Percentiles rank a stretch among this genome's conserved stretches.
phyloP scores from a whole-genome alignment of 2,797 vertebrate genomes.

The Pteropus rufus region DNA sequence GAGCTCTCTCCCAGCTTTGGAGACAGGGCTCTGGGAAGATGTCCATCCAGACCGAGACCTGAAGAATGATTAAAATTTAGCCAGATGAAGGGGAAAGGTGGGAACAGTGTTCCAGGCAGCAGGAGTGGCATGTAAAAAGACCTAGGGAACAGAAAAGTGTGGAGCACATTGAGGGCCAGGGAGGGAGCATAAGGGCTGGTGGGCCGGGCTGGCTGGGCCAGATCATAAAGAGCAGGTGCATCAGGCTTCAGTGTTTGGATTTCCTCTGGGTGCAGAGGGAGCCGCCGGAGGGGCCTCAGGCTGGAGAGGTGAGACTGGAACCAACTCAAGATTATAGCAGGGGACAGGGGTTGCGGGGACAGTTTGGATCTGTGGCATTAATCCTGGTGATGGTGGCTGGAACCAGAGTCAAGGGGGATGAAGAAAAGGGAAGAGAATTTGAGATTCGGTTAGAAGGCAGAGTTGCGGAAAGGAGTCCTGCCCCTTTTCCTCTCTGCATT shows the following conservation, averaged over 20 bases:
- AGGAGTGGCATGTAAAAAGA: not conserved
- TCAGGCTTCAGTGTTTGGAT: too few species aligned
- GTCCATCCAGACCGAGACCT: not conserved
- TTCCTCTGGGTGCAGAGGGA: not conserved
- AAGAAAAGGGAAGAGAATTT: not conserved
- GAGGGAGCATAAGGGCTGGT: not conserved
- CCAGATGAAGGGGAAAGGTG: not conserved
- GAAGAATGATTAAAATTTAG: not conserved
- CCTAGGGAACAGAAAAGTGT: not conserved
- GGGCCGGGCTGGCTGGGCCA: too few species aligned
- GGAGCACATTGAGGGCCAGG: not conserved
- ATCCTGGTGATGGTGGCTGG: not conserved
- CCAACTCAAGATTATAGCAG: not conserved
- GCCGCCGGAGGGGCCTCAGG: not conserved
- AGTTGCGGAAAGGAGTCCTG: not conserved
- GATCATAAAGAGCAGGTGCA: not conserved
- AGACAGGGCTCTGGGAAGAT: not conserved
- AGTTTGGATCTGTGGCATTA: too few species aligned
- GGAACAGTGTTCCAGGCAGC: not conserved
- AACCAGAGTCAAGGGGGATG: not conserved
- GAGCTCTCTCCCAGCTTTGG: not conserved
- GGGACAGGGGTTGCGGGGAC: accelerated
- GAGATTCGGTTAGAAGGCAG: not conserved
- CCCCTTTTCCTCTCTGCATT: not conserved
- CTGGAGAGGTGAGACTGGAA: not conserved